A percentile compares a stretch with the other conserved stretches of the same genome.
Conservation (phyloP, 2,113 vertebrate genomes). For the Coptodon bakossiorum region DNA sequence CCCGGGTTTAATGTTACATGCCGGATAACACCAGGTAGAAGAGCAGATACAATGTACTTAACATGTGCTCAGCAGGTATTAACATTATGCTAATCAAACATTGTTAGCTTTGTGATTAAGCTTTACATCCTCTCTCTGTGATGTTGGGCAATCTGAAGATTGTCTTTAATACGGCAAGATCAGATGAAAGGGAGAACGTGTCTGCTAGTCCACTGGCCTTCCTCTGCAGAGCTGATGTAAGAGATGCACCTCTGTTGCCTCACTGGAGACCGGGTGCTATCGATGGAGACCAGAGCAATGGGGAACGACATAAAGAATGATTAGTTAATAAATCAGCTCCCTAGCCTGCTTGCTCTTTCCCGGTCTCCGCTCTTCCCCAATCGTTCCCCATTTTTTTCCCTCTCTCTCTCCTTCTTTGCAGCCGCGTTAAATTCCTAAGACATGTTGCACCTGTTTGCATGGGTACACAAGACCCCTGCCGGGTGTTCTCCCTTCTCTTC, state of each 20-base stretch:
- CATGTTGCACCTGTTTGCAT: constrained; percentile 75
- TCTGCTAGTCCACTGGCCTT: constrained; percentile 25
- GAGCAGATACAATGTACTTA: constrained; percentile 10
- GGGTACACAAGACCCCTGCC: constrained; percentile 66
- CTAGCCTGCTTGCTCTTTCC: constrained; percentile 29
- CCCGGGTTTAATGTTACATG: constrained; percentile 32
- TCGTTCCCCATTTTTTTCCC: background rate
- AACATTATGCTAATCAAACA: constrained; percentile 51
- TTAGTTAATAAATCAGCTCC: constrained; percentile 72
- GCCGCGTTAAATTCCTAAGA: constrained; percentile 58
- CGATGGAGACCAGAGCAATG: constrained; percentile 65
- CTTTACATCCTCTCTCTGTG: constrained; percentile 40
- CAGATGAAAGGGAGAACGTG: constrained; percentile 49
- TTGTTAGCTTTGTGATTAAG: constrained; percentile 39
- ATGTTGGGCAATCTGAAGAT: constrained; percentile 48
- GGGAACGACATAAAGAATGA: constrained; percentile 67
- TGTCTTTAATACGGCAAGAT: constrained; percentile 28
- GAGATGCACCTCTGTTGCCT: constrained; percentile 66
- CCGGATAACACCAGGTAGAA: constrained; percentile 23
- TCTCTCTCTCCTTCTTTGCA: constrained; percentile 21
- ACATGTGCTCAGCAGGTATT: constrained; percentile 51
- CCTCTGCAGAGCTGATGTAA: constrained; percentile 62
- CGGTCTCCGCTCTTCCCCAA: constrained; percentile 19
- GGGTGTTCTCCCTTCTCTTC: constrained; percentile 57
- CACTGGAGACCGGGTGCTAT: constrained; percentile 61